Evolutionary conservation across 2,888 invertebrate species (phyloP).

Genomic region (Lamellibrachia satsuma): DNA sequence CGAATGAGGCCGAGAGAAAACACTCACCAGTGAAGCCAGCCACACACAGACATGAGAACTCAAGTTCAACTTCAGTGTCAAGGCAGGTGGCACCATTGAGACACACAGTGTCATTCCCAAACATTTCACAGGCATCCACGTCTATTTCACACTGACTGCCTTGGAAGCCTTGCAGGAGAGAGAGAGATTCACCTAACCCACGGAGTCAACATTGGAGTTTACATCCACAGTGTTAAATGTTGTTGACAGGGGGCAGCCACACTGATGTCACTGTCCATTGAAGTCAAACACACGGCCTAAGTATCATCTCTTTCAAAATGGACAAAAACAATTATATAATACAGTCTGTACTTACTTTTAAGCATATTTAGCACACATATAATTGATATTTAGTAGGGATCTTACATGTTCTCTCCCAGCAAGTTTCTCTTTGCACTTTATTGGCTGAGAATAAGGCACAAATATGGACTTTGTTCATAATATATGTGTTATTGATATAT

Average conservation of each 20-base stretch:
- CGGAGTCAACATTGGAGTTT: neutral
- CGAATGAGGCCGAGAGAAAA: neutral
- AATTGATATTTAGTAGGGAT: neutral
- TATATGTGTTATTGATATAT: neutral
- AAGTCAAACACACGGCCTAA: too few species aligned
- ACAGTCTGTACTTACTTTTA: neutral
- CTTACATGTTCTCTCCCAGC: too few species aligned
- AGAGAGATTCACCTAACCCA: neutral
- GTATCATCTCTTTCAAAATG: too few species aligned
- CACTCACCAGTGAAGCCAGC: neutral
- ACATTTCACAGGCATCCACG: neutral
- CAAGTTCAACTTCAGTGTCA: neutral
- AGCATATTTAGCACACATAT: neutral
- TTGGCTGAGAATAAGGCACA: neutral
- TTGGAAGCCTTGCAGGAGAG: neutral
- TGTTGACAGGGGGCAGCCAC: neutral
- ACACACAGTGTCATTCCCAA: neutral
- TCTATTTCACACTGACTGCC: neutral
- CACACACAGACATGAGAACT: neutral
- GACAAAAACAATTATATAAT: too few species aligned
- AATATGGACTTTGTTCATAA: neutral
- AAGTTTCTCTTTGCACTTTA: neutral
- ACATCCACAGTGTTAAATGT: neutral
- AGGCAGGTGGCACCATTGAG: neutral
- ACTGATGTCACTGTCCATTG: neutral